These are phyloP conservation scores for Solenopsis fugax DNA, from an alignment of 1,140 invertebrate species.

Conservation along the genomic window DNA sequence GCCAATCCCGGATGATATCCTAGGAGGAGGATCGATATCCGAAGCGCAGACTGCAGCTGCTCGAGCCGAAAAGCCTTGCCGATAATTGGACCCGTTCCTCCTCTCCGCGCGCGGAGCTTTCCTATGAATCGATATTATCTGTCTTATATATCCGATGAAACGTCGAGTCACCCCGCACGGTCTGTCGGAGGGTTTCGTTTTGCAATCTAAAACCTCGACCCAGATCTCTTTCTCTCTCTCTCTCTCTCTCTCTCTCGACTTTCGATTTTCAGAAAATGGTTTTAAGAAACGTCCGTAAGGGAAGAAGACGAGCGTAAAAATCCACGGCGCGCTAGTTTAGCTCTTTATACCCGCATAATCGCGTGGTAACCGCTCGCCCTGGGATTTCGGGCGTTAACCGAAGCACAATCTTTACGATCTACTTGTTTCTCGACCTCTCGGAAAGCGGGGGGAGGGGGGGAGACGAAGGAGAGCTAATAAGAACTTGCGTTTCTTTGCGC, in stretches of 20 bases:
- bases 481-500: slow-evolving; percentile 17
- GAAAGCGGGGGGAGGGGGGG: neutral
- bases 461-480: slow-evolving; percentile 24
- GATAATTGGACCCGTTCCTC: slow-evolving; percentile 55
- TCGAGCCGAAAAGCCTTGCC: slow-evolving; percentile 56
- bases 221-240: slow-evolving; percentile 21
- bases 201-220: slow-evolving; percentile 23
- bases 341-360: slow-evolving; percentile 67
- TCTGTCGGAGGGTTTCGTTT: slow-evolving; percentile 14
- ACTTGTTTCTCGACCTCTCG: slow-evolving; percentile 57
- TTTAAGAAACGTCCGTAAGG: neutral
- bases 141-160: slow-evolving; percentile 51
- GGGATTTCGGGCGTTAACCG: slow-evolving; percentile 52
- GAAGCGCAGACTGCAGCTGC: slow-evolving; percentile 54
- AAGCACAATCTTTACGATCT: slow-evolving; percentile 69
- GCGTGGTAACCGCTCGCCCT: slow-evolving; percentile 35
- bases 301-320: slow-evolving; percentile 27
- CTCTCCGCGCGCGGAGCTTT: slow-evolving; percentile 5
- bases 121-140: slow-evolving; percentile 55
- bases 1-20: slow-evolving; percentile 49
- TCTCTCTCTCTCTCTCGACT: slow-evolving; percentile 13
- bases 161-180: slow-evolving; percentile 14
- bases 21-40: slow-evolving; percentile 40
- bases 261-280: slow-evolving; percentile 17
- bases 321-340: neutral